These are phyloP conservation scores for Marmota flaviventris DNA, from an alignment of 2,113 vertebrate species.

Conservation along the genomic window DNA sequence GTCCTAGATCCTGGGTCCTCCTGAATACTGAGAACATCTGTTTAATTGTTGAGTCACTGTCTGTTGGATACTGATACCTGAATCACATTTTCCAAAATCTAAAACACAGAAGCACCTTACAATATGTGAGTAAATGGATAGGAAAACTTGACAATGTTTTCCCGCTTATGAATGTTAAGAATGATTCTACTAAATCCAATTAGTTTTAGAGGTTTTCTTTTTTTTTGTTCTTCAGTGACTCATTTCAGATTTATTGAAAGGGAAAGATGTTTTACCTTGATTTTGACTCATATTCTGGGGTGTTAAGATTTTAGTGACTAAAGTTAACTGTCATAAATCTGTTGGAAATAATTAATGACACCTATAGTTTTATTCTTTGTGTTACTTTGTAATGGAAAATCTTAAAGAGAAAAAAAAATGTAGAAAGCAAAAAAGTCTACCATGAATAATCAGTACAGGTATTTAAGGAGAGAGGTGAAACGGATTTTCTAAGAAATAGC, in stretches of 20 bases:
- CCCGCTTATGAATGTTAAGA: background rate
- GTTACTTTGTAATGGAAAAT: slow-evolving; percentile 23
- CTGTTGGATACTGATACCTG: background rate
- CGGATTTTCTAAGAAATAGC: slow-evolving; percentile 33
- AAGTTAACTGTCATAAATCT: background rate
- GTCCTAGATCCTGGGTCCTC: background rate
- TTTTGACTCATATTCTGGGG: slow-evolving; percentile 54
- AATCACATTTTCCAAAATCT: background rate
- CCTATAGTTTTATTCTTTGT: background rate
- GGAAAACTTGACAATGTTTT: background rate
- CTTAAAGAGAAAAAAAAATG: slow-evolving; percentile 22
- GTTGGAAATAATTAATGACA: slow-evolving; percentile 31
- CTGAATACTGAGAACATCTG: background rate
- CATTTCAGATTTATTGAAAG: slow-evolving; percentile 9
- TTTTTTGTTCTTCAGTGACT: slow-evolving; percentile 45
- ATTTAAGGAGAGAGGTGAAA: slow-evolving; percentile 12
- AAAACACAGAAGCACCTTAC: background rate
- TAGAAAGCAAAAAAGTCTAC: background rate
- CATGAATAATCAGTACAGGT: background rate
- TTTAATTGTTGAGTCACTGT: background rate
- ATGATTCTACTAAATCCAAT: slow-evolving; percentile 54
- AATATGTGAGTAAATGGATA: background rate
- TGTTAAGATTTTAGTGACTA: slow-evolving; percentile 44
- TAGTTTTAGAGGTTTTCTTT: background rate
- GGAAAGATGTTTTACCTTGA: slow-evolving; percentile 36